phyloP scores from a whole-genome alignment of 2,888 invertebrate species.

The Amiota mariae region DNA sequence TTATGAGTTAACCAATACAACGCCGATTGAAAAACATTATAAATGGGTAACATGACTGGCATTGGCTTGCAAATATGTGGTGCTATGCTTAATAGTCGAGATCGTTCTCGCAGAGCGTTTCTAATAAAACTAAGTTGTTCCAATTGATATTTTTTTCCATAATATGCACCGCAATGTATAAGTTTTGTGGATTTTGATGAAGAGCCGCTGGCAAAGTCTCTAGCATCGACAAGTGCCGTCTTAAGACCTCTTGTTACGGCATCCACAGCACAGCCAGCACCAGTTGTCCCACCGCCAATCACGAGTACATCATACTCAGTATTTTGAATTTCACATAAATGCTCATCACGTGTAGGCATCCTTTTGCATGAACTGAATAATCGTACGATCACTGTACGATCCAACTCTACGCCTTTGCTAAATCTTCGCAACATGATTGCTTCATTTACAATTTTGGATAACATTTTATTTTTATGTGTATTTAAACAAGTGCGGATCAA shows the following conservation, averaged over 20 bases:
- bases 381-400: too few relatives aligned
- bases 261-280: slow-evolving; percentile 93
- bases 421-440: too few relatives aligned
- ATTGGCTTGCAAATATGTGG: slow-evolving; percentile 94
- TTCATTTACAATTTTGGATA: too few relatives aligned
- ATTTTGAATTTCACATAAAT: neutral
- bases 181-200: slow-evolving; percentile 95
- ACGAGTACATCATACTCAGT: slow-evolving; percentile 25
- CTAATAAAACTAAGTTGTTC: slow-evolving; percentile 88
- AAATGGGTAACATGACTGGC: slow-evolving; percentile 96
- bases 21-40: slow-evolving; percentile 96
- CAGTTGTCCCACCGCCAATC: slow-evolving; percentile 68
- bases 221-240: slow-evolving; percentile 92
- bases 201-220: slow-evolving; percentile 94
- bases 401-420: too few relatives aligned
- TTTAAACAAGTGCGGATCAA: too few relatives aligned
- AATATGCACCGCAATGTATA: slow-evolving; percentile 97
- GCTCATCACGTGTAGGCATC: slow-evolving; percentile 28
- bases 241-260: slow-evolving; percentile 91
- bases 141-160: slow-evolving; percentile 79
- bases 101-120: slow-evolving; percentile 22
- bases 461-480: too few relatives aligned
- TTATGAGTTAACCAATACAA: slow-evolving; percentile 97
- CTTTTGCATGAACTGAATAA: neutral
- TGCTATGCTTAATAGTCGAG: slow-evolving; percentile 89